Conservation (phyloP, 2,797 vertebrate genomes). For the Thamnophis elegans region DNA sequence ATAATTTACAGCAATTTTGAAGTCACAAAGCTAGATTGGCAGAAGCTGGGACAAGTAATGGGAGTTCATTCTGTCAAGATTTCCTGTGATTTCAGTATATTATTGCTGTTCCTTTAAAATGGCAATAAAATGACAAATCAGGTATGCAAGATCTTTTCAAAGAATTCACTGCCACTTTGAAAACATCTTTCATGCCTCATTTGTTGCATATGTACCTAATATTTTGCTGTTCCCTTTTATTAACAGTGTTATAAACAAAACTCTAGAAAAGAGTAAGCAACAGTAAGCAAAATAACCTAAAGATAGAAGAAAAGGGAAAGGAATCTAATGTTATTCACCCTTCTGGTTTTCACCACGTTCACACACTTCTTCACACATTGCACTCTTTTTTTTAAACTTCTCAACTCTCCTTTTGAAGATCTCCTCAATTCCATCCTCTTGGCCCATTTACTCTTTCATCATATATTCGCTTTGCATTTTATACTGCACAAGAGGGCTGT, state of each 20-base stretch:
- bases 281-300: neutral
- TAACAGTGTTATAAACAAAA: neutral
- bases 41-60: no score
- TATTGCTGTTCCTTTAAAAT: neutral
- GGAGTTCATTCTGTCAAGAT: no score
- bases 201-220: neutral
- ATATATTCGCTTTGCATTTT: neutral
- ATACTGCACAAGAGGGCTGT: no score
- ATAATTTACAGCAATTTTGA: conserved; percentile 51
- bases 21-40: conserved; percentile 40
- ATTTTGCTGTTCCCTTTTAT: neutral
- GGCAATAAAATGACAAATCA: neutral
- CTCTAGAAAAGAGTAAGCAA: neutral
- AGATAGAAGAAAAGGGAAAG: neutral
- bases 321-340: neutral
- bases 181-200: neutral
- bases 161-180: neutral
- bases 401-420: neutral
- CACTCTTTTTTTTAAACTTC: neutral
- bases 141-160: neutral
- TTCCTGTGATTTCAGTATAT: neutral
- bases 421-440: neutral
- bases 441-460: neutral
- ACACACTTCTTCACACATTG: neutral
- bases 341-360: neutral